Evolutionary conservation across 2,888 invertebrate genomes (phyloP).

Genomic region (Melitaea athalia): DNA sequence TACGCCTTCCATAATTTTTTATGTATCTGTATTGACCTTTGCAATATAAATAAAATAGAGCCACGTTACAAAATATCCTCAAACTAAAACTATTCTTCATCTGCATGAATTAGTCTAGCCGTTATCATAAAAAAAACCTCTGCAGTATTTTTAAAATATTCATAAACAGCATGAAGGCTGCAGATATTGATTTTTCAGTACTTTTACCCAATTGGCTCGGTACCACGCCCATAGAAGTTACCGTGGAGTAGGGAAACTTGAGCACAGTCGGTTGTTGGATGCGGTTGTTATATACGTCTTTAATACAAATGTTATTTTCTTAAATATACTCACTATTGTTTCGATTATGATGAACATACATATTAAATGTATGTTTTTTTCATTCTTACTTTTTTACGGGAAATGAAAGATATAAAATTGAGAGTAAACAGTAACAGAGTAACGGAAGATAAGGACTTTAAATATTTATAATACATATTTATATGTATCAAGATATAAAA

Average conservation of each 20-base stretch:
- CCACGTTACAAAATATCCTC: background rate
- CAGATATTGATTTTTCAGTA: conserved; percentile 61
- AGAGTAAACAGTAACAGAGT: no score
- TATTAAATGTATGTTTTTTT: no score
- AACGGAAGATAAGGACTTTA: no score
- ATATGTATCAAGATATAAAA: no score
- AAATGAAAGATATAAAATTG: no score
- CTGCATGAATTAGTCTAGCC: conserved; percentile 29
- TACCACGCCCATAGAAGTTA: conserved; percentile 20
- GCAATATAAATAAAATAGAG: background rate
- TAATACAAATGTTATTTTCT: no score
- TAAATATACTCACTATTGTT: no score
- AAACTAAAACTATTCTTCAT: background rate
- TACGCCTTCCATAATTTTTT: no score
- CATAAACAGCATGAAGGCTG: conserved; percentile 48
- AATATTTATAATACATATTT: no score
- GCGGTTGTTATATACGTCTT: conserved; percentile 2
- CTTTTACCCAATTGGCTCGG: conserved; percentile 50
- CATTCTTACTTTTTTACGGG: no score
- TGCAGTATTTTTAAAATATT: conserved; percentile 59
- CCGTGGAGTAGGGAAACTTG: conserved; percentile 1
- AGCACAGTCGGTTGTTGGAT: conserved; percentile 6
- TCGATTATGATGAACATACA: no score
- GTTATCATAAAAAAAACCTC: conserved; percentile 39
- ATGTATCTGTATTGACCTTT: background rate